These are phyloP conservation scores for Tenrec ecaudatus DNA, from an alignment of 2,113 vertebrate species.

Conservation along the genomic window DNA sequence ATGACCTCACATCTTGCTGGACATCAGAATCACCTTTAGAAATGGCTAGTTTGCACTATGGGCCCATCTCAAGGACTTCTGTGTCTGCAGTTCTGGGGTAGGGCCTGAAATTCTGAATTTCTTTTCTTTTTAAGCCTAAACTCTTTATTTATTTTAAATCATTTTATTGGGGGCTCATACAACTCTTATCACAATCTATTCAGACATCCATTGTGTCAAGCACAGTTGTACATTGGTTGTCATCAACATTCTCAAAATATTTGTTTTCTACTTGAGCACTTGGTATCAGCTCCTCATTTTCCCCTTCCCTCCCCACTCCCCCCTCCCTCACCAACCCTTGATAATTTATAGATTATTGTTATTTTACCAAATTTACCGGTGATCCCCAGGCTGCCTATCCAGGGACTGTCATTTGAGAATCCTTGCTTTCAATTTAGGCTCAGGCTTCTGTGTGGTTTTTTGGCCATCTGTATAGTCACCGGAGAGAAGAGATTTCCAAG, in stretches of 20 bases:
- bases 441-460: background rate
- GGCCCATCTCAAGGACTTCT: background rate
- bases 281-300: too few species aligned
- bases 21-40: background rate
- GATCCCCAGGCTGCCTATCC: background rate
- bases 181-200: too few species aligned
- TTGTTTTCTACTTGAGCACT: too few species aligned
- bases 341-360: too few species aligned
- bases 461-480: background rate
- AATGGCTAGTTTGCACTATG: background rate
- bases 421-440: background rate
- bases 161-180: too few species aligned
- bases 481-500: slow-evolving; percentile 38
- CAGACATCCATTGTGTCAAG: too few species aligned
- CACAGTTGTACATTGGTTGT: too few species aligned
- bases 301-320: too few species aligned
- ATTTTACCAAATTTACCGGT: background rate
- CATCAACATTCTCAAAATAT: too few species aligned
- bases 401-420: background rate
- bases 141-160: too few species aligned
- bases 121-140: too few species aligned
- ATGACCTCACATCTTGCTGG: background rate
- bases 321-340: too few species aligned
- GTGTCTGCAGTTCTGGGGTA: background rate
- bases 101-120: background rate